Base-by-base conservation (phyloP, 1,140 invertebrate species). In the Galleria mellonella region DNA sequence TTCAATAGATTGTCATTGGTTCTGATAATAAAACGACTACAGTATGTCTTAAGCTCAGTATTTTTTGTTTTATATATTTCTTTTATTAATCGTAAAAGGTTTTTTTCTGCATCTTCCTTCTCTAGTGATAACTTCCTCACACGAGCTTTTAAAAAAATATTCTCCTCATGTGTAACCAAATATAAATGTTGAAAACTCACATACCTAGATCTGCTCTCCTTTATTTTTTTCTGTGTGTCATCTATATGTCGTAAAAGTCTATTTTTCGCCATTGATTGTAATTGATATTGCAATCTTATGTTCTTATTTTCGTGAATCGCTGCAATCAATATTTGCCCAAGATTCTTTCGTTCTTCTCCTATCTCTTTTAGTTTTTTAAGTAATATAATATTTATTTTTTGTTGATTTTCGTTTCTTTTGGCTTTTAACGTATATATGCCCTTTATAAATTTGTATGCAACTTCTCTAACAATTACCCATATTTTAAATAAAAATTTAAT, bases 171-270 rank as follows among this genome's bases (percentile, higher is more conserved):
- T 2, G 71, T 70, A 13, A 64, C 42, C 10, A 72, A 45, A 55
- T 79, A 81, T 12, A 81, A 55, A 47, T 84, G 65, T 43, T 79
- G 74, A 35, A 75, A 79, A 66, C 52, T 68, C 4, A 74, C 40
- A 40, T 71, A 77, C 32, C 51, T 61, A 0, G 60, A 65, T 43
- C 58, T 60, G 29, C 65, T 72, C 48, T 77, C 71, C 55, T 69
- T 77, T 23, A 78, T 56, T 57, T 66, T 43, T 41, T 59, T 72
- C 27, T 79, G 60, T 4, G 66, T 66, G 7, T 71, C 54, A 51
- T 81, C 62, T 7, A 72, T 59, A 23, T 75, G 48, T 23, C 41
- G 43, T 4, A 55, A 36, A 14, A 77, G 62, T 57, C 68, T 62
- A 17, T 62, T 69, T 55, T 73, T 82, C 9, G 72, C 58, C 50